Evolutionary conservation across 2,797 vertebrate genomes (phyloP), one percentile per base, ranked within the genome.

Genomic region (Enteromius anoplus): DNA sequence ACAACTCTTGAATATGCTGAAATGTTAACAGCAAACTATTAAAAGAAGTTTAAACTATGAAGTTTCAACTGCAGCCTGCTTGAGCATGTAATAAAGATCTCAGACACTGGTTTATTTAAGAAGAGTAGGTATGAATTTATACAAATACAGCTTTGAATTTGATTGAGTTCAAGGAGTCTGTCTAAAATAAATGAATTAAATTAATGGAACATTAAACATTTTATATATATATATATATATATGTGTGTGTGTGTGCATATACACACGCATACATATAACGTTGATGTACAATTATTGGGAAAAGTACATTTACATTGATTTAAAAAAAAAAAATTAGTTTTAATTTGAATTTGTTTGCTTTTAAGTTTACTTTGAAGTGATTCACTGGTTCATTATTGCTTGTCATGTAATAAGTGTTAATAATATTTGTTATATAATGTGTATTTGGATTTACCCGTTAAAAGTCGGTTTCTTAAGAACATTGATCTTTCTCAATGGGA

Each of bases 1-100:
- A 83, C 53, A 81, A 47, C 45, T 72, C 47, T 68, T 47, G 23
- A 0, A 87, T 93, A 94, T 93, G 89, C 92, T 53, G 83, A 83
- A 85, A 75, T 72, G 47, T 0, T 84, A 45, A 55, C 66, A 17
- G 0, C 66, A 68, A 1, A 51, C 3, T 7, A 82, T 88, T 82
- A 84, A 80, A 87, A 45, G 5, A 80, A 45, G 72, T 80, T 82
- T 86, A 51, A 79, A 72, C 68, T 75, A 71, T 42, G 62, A 42
- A 7, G 34, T 60, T 66, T 81, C 23, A 79, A 60, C 45, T 71
- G 42, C 70, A 58, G 32, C 32, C 49, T 84, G 73, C 42, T 64
- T 65, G 4, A 10, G 7, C 15, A 40, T 66, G 45, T n/a, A 53
- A 51, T 65, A 26, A 47, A 8, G 23, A 78, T 78, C 17, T 49